Conservation (phyloP, 2,888 invertebrate genomes). For the Parapristionchus giblindavisi region DNA sequence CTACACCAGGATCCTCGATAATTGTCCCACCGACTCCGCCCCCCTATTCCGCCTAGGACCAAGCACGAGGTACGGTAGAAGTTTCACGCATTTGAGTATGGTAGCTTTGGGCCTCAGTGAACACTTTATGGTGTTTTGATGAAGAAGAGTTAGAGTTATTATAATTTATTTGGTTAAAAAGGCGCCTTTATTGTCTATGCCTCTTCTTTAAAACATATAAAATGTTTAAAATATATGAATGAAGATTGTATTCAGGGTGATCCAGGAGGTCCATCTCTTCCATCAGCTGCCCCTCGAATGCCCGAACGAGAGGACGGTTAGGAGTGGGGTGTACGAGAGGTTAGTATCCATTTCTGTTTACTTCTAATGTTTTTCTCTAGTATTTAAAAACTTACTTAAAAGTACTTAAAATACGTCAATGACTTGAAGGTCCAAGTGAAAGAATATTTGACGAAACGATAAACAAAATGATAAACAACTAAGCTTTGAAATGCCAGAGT, state of each 20-base stretch:
- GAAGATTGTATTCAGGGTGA: not conserved
- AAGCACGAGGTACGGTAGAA: conserved; percentile 42
- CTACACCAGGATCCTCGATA: conserved; percentile 69
- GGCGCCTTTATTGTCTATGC: too few species aligned
- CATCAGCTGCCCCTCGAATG: conserved; percentile 10
- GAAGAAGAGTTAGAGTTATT: not conserved
- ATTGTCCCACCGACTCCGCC: conserved; percentile 72
- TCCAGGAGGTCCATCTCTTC: conserved; percentile 7
- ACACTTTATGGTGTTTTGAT: not conserved
- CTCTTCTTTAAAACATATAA: too few species aligned
- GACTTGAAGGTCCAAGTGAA: too few species aligned
- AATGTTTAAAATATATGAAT: not conserved
- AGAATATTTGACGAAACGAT: too few species aligned
- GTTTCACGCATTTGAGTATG: not conserved
- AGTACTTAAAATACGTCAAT: too few species aligned
- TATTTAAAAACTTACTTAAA: too few species aligned
- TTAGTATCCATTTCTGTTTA: not conserved
- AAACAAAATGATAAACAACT: too few species aligned
- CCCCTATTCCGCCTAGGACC: conserved; percentile 57
- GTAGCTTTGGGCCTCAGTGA: not conserved
- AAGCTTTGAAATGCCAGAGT: too few species aligned
- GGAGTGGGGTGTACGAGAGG: conserved; percentile 35
- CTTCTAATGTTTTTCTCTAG: not conserved
- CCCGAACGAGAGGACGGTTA: conserved; percentile 34
- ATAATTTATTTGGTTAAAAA: too few species aligned